Conservation (phyloP, 1,140 invertebrate genomes). For the Polypedilum vanderplanki region DNA sequence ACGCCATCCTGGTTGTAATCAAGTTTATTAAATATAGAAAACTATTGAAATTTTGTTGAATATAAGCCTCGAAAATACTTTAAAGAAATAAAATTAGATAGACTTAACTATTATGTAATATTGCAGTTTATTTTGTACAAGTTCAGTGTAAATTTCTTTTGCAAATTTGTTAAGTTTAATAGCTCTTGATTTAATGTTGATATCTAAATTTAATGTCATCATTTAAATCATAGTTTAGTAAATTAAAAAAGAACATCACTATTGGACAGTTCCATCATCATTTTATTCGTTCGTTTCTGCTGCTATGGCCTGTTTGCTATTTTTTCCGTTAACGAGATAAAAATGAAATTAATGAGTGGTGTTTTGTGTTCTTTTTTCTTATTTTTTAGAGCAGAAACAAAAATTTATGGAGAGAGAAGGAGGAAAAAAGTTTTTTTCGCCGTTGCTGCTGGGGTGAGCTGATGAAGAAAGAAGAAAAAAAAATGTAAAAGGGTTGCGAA, state of each 20-base stretch:
- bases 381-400: slow-evolving; percentile 26
- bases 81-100: too few species aligned
- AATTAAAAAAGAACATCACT: background rate
- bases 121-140: too few species aligned
- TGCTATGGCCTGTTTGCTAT: slow-evolving; percentile 23
- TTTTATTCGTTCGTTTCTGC: background rate
- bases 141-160: too few species aligned
- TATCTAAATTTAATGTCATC: too few species aligned
- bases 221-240: too few species aligned
- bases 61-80: too few species aligned
- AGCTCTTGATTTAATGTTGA: too few species aligned
- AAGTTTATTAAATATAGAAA: too few species aligned
- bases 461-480: background rate
- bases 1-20: too few species aligned
- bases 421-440: slow-evolving; percentile 13
- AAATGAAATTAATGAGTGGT: slow-evolving; percentile 27
- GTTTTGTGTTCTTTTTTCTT: slow-evolving; percentile 26
- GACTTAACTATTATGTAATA: too few species aligned
- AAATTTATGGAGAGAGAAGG: slow-evolving; percentile 21
- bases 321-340: slow-evolving; percentile 25
- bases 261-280: background rate
- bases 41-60: too few species aligned
- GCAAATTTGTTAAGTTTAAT: too few species aligned
- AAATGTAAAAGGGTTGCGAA: slow-evolving; percentile 11
- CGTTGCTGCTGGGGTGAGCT: background rate